phyloP scores from a whole-genome alignment of 35 echinoderm and acorn worm species.

The Ophioderma brevispina region DNA sequence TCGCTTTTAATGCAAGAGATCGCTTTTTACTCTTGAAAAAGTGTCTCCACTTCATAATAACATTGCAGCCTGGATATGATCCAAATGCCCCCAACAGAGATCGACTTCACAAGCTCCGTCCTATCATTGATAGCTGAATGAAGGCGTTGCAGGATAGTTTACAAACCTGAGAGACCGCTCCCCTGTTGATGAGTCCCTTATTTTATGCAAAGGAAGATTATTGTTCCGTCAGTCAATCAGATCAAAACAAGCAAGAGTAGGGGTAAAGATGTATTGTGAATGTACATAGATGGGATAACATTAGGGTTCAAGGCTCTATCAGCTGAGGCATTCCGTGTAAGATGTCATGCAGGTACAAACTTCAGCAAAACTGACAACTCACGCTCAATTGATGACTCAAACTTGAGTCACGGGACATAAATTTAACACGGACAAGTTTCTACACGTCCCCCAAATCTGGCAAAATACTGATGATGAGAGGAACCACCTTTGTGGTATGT shows the following conservation, averaged over 20 bases:
- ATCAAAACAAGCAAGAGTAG: no score
- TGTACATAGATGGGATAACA: constrained; percentile 9
- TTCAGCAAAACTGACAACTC: constrained; percentile 23
- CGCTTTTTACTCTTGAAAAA: background rate
- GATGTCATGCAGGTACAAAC: background rate
- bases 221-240: no score
- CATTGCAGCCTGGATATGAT: constrained; percentile 16
- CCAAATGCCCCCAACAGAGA: constrained; percentile 5
- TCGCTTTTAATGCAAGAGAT: background rate
- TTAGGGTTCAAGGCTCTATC: background rate
- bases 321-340: background rate
- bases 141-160: constrained; percentile 5
- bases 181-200: constrained; percentile 11
- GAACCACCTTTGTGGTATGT: constrained; percentile 25
- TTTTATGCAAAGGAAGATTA: background rate
- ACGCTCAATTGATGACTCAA: constrained; percentile 20
- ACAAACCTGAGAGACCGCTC: background rate
- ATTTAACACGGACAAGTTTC: constrained; percentile 24
- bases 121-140: constrained; percentile 16
- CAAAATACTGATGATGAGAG: background rate
- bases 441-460: constrained; percentile 15
- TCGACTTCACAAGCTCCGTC: constrained; percentile 25
- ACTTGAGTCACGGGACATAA: background rate
- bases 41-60: constrained; percentile 18
- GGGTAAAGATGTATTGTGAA: background rate